A percentile compares a stretch with the other conserved stretches of the same genome.
phyloP scores from a whole-genome alignment of 2,113 vertebrate species.

The Rafetus swinhoei region DNA sequence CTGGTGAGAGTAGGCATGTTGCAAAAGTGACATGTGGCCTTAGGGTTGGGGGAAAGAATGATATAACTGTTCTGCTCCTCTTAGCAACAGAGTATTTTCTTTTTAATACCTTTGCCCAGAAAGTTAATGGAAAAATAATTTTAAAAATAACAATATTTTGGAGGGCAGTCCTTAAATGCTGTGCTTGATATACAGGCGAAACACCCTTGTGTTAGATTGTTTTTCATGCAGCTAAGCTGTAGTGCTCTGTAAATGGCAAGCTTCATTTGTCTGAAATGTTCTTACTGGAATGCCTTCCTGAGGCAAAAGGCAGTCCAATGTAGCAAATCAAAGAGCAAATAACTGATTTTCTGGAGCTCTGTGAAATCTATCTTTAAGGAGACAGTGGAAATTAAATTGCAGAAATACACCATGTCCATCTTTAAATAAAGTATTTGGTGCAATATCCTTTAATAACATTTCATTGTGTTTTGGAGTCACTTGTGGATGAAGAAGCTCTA shows the following conservation, averaged over 20 bases:
- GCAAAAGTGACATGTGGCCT: accelerated
- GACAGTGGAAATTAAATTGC: neutral
- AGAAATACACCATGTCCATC: no score
- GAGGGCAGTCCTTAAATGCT: neutral
- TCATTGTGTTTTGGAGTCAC: neutral
- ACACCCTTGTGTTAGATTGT: neutral
- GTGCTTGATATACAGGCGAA: neutral
- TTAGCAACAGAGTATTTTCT: neutral
- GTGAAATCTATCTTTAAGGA: neutral
- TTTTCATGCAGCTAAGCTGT: neutral
- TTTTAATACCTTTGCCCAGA: neutral
- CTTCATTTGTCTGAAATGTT: neutral
- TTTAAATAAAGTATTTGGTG: neutral
- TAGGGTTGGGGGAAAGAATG: neutral
- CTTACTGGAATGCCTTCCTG: neutral
- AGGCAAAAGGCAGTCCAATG: accelerated
- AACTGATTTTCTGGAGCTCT: neutral
- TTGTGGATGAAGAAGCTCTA: neutral
- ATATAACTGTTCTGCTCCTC: neutral
- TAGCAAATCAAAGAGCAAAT: neutral
- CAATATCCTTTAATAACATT: accelerated
- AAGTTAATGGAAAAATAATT: neutral
- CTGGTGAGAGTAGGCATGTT: neutral
- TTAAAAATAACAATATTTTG: neutral
- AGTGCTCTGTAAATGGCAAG: neutral